phyloP scores from a whole-genome alignment of 1,140 invertebrate genomes.

The Neotoxoptera formosana region DNA sequence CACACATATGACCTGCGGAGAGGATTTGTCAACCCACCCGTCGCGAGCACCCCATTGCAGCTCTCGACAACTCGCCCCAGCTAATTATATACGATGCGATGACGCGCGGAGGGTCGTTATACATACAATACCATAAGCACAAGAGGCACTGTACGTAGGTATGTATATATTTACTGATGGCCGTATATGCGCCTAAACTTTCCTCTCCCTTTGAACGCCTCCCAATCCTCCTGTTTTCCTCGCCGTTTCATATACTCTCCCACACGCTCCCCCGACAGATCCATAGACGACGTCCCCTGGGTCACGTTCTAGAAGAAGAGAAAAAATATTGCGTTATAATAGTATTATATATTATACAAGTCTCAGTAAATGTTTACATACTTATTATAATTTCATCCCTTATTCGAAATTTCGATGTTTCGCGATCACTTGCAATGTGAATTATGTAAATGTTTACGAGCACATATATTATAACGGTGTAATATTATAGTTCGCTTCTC shows the following conservation, averaged over 20 bases:
- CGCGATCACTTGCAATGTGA: neutral
- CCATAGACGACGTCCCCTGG: neutral
- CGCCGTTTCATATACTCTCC: neutral
- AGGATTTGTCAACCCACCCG: constrained; percentile 30
- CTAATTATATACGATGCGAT: constrained; percentile 47
- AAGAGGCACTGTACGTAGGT: neutral
- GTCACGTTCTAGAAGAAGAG: neutral
- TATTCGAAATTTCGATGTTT: constrained; percentile 6
- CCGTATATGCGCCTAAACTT: neutral
- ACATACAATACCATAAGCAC: neutral
- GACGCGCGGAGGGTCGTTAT: constrained; percentile 42
- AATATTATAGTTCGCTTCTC: neutral
- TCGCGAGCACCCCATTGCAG: constrained; percentile 3
- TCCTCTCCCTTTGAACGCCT: neutral
- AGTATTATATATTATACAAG: neutral
- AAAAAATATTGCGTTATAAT: neutral
- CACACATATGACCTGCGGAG: neutral
- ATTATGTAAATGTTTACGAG: constrained; percentile 31
- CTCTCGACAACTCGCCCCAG: neutral
- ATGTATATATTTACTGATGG: neutral
- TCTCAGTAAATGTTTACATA: constrained; percentile 27
- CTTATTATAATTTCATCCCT: constrained; percentile 25
- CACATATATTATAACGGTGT: neutral
- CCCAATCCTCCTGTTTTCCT: neutral
- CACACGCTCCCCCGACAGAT: neutral